These are phyloP conservation scores for Planiliza haematocheilus DNA, from an alignment of 2,113 vertebrate genomes.

Conservation along the genomic window DNA sequence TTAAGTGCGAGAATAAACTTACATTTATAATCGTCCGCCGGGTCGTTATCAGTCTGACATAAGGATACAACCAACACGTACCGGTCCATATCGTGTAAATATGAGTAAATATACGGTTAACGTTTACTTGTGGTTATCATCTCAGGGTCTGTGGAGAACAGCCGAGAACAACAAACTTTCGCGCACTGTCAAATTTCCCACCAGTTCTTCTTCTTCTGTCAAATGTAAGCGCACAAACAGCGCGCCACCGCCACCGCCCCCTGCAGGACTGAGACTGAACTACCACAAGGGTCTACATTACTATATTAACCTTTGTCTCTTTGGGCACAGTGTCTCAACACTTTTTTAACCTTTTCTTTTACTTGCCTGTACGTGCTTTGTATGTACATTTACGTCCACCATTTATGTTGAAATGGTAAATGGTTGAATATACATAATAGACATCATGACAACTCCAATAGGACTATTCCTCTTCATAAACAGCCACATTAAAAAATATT, in stretches of 20 bases:
- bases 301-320: no score
- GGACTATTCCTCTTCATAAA: no score
- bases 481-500: no score
- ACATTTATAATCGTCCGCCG: conserved; percentile 47
- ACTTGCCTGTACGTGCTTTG: no score
- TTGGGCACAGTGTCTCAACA: no score
- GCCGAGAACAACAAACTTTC: background rate
- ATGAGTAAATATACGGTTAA: accelerated
- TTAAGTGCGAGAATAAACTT: conserved; percentile 30
- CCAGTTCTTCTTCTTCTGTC: conserved; percentile 53
- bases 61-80: conserved; percentile 70
- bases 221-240: background rate
- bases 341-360: no score
- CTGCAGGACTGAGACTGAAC: conserved; percentile 4
- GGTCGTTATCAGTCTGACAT: conserved; percentile 32
- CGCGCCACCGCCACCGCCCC: conserved; percentile 40
- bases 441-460: no score
- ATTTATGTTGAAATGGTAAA: no score
- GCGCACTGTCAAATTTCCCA: conserved; percentile 75
- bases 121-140: background rate
- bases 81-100: conserved; percentile 62
- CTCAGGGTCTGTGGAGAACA: background rate
- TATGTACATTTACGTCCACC: no score
- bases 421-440: no score
- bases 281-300: no score